Conservation (phyloP, 2,888 invertebrate genomes). For the Dryobotodes eremita region DNA sequence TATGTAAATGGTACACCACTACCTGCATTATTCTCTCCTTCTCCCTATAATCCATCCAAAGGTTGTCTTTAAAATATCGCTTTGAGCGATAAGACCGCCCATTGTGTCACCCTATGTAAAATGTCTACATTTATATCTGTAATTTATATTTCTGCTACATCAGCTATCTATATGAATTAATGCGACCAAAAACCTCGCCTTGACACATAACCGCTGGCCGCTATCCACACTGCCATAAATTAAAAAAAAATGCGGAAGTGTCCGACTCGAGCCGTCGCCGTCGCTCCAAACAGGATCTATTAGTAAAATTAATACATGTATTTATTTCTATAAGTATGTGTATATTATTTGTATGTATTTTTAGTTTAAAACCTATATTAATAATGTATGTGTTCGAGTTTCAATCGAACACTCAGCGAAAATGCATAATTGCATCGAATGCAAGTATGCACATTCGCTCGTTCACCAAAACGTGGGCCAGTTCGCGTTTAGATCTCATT, state of each 20-base stretch:
- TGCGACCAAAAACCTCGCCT: not conserved
- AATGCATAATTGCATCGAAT: too few species aligned
- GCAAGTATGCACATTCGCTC: too few species aligned
- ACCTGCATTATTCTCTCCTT: too few species aligned
- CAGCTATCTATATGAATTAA: not conserved
- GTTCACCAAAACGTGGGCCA: too few species aligned
- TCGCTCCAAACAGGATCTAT: not conserved
- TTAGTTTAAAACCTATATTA: not conserved
- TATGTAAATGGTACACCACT: too few species aligned
- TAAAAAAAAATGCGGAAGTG: conserved; percentile 31
- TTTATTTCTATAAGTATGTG: not conserved
- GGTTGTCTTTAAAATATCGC: not conserved
- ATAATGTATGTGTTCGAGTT: not conserved
- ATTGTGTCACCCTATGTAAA: too few species aligned
- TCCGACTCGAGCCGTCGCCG: not conserved
- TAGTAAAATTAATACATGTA: not conserved
- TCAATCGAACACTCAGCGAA: too few species aligned
- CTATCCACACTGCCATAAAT: conserved; percentile 16
- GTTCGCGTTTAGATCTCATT: too few species aligned
- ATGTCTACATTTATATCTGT: not conserved
- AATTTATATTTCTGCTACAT: not conserved
- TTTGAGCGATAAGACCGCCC: not conserved
- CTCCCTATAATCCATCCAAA: too few species aligned
- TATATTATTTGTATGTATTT: not conserved
- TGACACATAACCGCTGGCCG: not conserved